These are phyloP conservation scores for Aplodontia rufa DNA, from an alignment of 2,113 vertebrate genomes.

Conservation along the genomic window DNA sequence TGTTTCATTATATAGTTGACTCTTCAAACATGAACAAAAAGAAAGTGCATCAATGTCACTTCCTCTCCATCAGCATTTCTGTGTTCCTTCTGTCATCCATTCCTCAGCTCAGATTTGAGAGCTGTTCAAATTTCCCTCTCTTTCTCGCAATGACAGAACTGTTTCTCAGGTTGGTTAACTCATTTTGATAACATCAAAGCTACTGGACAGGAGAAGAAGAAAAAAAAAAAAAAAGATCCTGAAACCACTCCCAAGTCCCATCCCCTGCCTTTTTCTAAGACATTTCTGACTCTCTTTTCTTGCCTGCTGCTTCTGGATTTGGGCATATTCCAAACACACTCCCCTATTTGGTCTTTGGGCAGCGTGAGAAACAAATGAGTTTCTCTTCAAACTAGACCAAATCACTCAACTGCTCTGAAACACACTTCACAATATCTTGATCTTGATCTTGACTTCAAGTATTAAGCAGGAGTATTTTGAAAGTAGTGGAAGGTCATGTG, in stretches of 20 bases:
- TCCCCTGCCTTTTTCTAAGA: conserved; percentile 1
- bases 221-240: not conserved
- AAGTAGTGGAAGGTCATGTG: conserved; percentile 4
- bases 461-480: conserved; percentile 33
- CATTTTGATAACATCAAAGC: conserved; percentile 31
- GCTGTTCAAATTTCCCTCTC: conserved; percentile 61
- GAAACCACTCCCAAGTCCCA: not conserved
- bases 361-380: conserved; percentile 64
- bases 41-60: not conserved
- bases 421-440: conserved; percentile 39
- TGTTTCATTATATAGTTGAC: not conserved
- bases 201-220: not conserved
- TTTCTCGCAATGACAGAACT: not conserved
- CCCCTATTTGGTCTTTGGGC: conserved; percentile 47
- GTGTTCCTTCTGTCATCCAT: not conserved
- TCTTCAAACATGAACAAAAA: not conserved
- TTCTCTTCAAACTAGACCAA: conserved; percentile 43
- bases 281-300: conserved; percentile 51
- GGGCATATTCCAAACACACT: conserved; percentile 74
- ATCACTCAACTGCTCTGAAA: conserved; percentile 12
- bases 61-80: not conserved
- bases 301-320: conserved; percentile 69
- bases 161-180: conserved; percentile 44
- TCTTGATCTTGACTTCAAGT: conserved; percentile 28
- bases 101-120: conserved; percentile 1